These are phyloP conservation scores for Iguana delicatissima DNA, from an alignment of 2,797 vertebrate species.

Conservation along the genomic window DNA sequence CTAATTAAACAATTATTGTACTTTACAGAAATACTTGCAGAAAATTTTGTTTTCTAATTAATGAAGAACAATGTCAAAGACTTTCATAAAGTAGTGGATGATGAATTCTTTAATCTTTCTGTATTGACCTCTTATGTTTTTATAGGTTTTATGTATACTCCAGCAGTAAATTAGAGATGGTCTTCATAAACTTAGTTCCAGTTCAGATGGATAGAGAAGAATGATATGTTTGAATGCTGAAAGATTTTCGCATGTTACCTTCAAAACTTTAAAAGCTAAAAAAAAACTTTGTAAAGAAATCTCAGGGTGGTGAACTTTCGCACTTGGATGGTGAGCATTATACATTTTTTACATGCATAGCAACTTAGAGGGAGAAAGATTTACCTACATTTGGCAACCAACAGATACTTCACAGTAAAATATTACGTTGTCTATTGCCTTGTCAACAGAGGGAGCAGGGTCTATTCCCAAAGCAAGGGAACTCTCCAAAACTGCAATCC, in stretches of 20 bases:
- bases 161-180: not conserved
- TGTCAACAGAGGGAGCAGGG: not conserved
- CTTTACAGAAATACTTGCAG: not conserved
- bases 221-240: not conserved
- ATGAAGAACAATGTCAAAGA: not conserved
- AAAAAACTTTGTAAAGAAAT: not conserved
- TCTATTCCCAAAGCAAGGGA: not conserved
- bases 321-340: not conserved
- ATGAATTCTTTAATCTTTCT: not conserved
- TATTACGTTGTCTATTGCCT: not conserved
- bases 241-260: not conserved
- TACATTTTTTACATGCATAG: not conserved
- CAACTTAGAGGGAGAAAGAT: not conserved
- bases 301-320: not conserved
- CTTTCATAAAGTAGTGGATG: not conserved
- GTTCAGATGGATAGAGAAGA: not conserved
- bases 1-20: conserved; percentile 10
- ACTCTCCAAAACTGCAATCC: not conserved
- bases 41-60: conserved; percentile 8
- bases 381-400: not conserved
- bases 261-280: not conserved
- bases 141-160: not conserved
- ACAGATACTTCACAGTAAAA: not conserved
- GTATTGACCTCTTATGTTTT: not conserved
- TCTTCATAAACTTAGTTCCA: not conserved